Conservation (phyloP, 1,140 invertebrate genomes). For the Varroa destructor region DNA sequence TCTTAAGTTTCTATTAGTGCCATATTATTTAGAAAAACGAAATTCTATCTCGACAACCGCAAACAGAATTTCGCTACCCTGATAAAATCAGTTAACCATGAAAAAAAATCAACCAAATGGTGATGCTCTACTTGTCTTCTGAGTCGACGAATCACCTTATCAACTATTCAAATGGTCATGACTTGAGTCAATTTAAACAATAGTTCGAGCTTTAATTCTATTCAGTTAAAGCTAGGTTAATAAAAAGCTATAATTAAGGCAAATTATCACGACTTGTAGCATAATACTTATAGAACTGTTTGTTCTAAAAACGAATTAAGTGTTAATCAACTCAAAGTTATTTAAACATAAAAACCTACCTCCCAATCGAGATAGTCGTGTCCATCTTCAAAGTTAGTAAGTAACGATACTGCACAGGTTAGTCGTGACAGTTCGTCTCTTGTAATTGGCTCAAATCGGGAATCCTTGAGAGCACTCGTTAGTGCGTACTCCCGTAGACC, state of each 20-base stretch:
- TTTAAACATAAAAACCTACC: conserved; percentile 38
- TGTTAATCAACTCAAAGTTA: neutral
- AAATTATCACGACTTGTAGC: no score
- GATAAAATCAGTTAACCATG: neutral
- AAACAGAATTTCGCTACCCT: no score
- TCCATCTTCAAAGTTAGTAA: conserved; percentile 88
- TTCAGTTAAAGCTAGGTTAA: no score
- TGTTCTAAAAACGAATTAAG: neutral
- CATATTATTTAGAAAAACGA: no score
- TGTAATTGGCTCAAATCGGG: conserved; percentile 85
- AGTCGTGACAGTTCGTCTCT: conserved; percentile 81
- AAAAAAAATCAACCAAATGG: neutral
- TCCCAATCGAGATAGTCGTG: conserved; percentile 91
- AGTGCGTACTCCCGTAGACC: conserved; percentile 90
- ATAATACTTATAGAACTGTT: neutral
- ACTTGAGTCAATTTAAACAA: no score
- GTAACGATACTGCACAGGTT: conserved; percentile 86
- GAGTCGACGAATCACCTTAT: no score
- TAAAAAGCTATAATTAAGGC: no score
- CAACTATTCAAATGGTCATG: no score
- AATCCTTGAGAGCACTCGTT: conserved; percentile 94
- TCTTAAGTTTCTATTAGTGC: no score
- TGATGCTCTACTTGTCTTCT: no score
- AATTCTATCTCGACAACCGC: no score
- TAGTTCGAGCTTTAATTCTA: no score